Percentiles rank a stretch among this genome's conserved stretches.
Conservation (phyloP, 1,140 invertebrate genomes). For the Microplitis demolitor region DNA sequence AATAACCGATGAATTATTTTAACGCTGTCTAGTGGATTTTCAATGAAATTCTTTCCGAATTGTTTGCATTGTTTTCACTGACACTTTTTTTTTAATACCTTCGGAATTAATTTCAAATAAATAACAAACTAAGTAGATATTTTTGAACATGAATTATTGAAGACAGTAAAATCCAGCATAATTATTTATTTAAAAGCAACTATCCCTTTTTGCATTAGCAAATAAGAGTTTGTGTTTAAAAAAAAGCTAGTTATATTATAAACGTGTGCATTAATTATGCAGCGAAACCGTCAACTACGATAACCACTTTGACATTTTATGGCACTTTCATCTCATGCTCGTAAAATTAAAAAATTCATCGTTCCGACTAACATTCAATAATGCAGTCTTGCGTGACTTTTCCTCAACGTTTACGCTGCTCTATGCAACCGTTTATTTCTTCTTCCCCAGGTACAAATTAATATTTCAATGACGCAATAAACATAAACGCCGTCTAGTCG, state of each 20-base stretch:
- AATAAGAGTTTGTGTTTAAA: neutral
- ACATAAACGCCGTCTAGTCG: slow-evolving; percentile 15
- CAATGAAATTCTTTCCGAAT: neutral
- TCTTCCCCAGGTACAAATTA: slow-evolving; percentile 21
- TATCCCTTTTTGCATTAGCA: neutral
- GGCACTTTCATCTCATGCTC: slow-evolving; percentile 34
- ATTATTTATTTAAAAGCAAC: too few species aligned
- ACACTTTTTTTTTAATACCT: too few species aligned
- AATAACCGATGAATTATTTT: slow-evolving; percentile 30
- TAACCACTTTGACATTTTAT: slow-evolving; percentile 27
- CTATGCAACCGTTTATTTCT: neutral
- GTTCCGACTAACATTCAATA: slow-evolving; percentile 30
- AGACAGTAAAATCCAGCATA: too few species aligned
- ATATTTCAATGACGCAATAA: slow-evolving; percentile 30
- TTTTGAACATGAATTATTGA: too few species aligned
- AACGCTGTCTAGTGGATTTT: neutral
- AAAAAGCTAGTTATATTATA: neutral
- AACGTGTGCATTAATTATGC: slow-evolving; percentile 20
- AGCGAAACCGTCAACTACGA: slow-evolving; percentile 24
- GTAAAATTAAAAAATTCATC: slow-evolving; percentile 38
- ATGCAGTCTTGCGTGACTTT: slow-evolving; percentile 36
- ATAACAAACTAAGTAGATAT: too few species aligned
- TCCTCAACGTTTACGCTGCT: neutral
- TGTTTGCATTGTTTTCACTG: neutral
- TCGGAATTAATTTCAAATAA: too few species aligned